These are phyloP conservation scores for Rhinoraja longicauda DNA, from an alignment of 2,797 vertebrate genomes.

Conservation along the genomic window DNA sequence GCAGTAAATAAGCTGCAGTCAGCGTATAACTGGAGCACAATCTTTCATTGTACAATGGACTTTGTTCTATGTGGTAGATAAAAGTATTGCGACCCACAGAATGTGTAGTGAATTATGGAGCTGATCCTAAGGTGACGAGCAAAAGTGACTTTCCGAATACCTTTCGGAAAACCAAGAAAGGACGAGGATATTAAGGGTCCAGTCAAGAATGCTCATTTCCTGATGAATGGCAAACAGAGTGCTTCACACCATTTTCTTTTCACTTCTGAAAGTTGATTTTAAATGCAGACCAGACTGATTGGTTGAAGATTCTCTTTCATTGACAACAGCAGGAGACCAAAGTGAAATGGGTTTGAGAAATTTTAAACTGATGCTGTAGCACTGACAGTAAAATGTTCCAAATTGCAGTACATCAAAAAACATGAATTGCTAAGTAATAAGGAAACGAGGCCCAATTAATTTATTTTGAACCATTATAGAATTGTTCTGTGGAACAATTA, in stretches of 20 bases:
- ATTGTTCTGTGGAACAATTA: neutral
- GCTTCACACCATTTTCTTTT: neutral
- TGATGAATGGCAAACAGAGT: neutral
- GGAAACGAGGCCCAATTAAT: neutral
- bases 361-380: neutral
- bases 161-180: too few relatives aligned
- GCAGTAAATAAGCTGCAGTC: neutral
- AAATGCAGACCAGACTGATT: neutral
- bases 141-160: too few relatives aligned
- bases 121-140: neutral
- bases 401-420: neutral
- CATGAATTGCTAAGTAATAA: too few relatives aligned
- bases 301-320: neutral
- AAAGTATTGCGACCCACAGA: neutral
- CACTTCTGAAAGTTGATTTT: neutral
- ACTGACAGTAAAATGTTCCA: neutral
- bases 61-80: neutral
- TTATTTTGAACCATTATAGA: neutral
- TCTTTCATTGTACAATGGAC: too few relatives aligned
- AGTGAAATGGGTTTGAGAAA: neutral
- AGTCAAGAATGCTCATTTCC: neutral
- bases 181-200: neutral
- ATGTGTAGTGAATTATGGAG: neutral
- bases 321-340: neutral
- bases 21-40: neutral